A percentile compares a stretch with the other conserved stretches of the same genome.
Evolutionary conservation across 2,888 invertebrate species (phyloP).

Genomic region (Rhagophthalmus giganteus): DNA sequence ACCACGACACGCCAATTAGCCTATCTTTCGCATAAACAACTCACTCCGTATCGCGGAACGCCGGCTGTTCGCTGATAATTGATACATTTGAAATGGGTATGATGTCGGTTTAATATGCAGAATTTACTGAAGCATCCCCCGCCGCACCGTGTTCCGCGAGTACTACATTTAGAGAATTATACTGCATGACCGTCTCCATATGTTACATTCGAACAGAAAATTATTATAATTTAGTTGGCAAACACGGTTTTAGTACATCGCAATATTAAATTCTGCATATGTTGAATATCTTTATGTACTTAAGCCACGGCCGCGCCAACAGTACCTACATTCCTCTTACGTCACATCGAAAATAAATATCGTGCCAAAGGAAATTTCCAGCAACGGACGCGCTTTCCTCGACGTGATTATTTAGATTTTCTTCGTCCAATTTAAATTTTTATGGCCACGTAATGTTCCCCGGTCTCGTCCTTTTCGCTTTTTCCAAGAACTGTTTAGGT

Average conservation of each 20-base stretch:
- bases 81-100: conserved; percentile 48
- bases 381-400: too few relatives aligned
- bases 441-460: too few relatives aligned
- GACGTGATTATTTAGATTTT: too few relatives aligned
- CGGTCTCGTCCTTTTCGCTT: too few relatives aligned
- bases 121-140: conserved; percentile 36
- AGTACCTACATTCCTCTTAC: too few relatives aligned
- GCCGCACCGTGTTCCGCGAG: conserved; percentile 24
- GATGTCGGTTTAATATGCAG: conserved; percentile 38
- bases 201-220: conserved; percentile 26
- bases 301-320: too few relatives aligned
- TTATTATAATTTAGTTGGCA: conserved; percentile 26
- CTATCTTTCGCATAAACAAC: conserved; percentile 53
- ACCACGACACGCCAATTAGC: conserved; percentile 46
- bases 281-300: too few relatives aligned
- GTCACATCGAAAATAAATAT: not conserved
- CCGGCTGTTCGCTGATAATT: conserved; percentile 49
- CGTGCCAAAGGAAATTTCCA: too few relatives aligned
- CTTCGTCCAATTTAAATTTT: too few relatives aligned
- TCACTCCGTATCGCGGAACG: conserved; percentile 46
- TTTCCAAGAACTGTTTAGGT: too few relatives aligned
- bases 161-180: conserved; percentile 29
- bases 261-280: too few relatives aligned
- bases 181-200: conserved; percentile 29
- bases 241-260: conserved; percentile 21